Base-by-base conservation (phyloP, 2,113 vertebrate species). In the Pluvianellus socialis region DNA sequence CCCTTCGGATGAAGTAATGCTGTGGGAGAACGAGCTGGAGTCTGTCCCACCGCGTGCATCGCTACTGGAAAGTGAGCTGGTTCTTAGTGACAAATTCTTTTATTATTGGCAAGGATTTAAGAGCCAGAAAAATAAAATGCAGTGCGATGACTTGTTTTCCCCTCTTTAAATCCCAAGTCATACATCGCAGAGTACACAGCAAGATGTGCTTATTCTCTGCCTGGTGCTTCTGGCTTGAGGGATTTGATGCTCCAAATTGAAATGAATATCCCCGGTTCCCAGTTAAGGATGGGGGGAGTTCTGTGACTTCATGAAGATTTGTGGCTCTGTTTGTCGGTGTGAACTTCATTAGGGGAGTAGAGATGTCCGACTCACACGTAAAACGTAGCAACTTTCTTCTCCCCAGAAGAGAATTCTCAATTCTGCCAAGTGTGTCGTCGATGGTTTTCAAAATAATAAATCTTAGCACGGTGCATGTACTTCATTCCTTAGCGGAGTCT, bases 201-300 rank as follows among this genome's bases (percentile, higher is more conserved):
- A n/a, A 42, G 72, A 67, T 50, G 50, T 38, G 82, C n/a, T 77
- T 94, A 4, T 88, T 77, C 56, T 73, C 55, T 83, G 79, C 67
- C 53, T 75, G 56, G 5, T 79, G 86, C 83, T 96, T 86, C 79
- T 92, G 91, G 67, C 94, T 87, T 19, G 59, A 77, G 84, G 73
- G 86, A 66, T 81, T 81, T 55, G 80, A 71, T 91, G 68, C 52
- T 95, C 28, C 42, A 55, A 86, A 80, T 84, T 66, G 86, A 84
- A 96, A 71, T 74, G 14, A 59, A 79, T 77, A 50, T 85, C 20
- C 14, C 67, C 77, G 82, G 14, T 49, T 93, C 32, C 59, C 19
- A 2, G 50, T 32, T 23, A 24, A 55, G 58, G 42, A 14, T 40
- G 33, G 19, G 35, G 50, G 42, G 58, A 94, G 73, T 40, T 38